These are phyloP conservation scores for Kryptolebias marmoratus DNA, from an alignment of 2,113 vertebrate genomes.

Conservation along the genomic window DNA sequence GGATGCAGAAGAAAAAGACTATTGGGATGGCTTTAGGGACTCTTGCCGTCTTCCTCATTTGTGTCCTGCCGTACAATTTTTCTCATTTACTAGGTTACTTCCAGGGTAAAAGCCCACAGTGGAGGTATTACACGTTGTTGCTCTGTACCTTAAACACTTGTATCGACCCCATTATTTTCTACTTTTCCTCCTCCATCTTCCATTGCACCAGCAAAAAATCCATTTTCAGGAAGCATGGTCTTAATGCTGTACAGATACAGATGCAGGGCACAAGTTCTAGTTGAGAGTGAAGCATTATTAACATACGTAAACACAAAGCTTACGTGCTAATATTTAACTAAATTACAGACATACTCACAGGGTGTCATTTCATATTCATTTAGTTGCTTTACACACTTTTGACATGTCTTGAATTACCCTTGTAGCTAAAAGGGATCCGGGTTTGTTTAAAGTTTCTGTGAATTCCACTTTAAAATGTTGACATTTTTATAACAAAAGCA, in stretches of 20 bases:
- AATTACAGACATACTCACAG: too few species aligned
- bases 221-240: constrained; percentile 32
- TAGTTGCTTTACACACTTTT: neutral
- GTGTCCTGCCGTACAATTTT: constrained; percentile 81
- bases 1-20: constrained; percentile 71
- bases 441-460: too few species aligned
- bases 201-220: constrained; percentile 38
- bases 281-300: neutral
- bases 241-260: neutral
- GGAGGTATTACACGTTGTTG: constrained; percentile 80
- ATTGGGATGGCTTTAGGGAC: constrained; percentile 80
- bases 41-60: constrained; percentile 80
- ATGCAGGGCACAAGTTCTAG: neutral
- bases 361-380: too few species aligned
- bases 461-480: neutral
- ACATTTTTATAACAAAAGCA: constrained; percentile 2
- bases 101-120: constrained; percentile 48
- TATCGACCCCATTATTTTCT: constrained; percentile 81
- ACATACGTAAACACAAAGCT: neutral
- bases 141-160: constrained; percentile 82
- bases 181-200: constrained; percentile 73
- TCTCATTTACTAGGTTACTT: constrained; percentile 82
- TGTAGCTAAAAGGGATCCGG: too few species aligned
- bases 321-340: neutral
- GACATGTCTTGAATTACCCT: too few species aligned